A percentile compares a stretch with the other conserved stretches of the same genome.
Evolutionary conservation across 92 coral and sea anemone genomes (phyloP).

Genomic region (Blastomussa wellsi): DNA sequence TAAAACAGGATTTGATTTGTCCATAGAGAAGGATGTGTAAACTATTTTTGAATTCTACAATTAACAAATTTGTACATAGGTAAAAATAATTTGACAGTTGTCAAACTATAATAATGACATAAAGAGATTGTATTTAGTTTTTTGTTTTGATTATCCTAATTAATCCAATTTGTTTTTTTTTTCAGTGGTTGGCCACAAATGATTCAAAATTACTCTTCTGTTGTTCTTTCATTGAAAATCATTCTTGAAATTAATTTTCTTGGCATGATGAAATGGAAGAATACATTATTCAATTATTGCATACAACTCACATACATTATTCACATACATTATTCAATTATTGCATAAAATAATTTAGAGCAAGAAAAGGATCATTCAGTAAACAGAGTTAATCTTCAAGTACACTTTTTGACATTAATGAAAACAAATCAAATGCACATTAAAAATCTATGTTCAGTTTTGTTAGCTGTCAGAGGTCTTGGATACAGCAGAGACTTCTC

Average conservation of each 20-base stretch:
- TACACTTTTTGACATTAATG: no score
- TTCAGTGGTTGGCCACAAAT: slow-evolving; percentile 1
- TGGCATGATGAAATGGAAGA: not conserved
- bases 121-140: not conserved
- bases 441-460: no score
- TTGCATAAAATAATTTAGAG: not conserved
- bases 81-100: no score
- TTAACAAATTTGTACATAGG: no score
- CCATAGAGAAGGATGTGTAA: no score
- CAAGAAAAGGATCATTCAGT: not conserved
- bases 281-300: not conserved
- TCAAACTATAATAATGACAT: not conserved
- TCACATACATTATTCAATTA: not conserved
- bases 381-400: not conserved
- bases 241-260: no score
- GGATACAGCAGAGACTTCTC: no score
- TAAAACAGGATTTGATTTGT: no score
- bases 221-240: no score
- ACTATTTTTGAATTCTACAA: no score
- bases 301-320: not conserved
- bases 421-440: no score
- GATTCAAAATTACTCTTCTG: not conserved
- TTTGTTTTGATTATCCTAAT: slow-evolving; percentile 4
- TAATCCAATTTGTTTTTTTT: not conserved
- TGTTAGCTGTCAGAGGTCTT: no score